Evolutionary conservation across 2,113 vertebrate species (phyloP).

Genomic region (Lycocorax pyrrhopterus): DNA sequence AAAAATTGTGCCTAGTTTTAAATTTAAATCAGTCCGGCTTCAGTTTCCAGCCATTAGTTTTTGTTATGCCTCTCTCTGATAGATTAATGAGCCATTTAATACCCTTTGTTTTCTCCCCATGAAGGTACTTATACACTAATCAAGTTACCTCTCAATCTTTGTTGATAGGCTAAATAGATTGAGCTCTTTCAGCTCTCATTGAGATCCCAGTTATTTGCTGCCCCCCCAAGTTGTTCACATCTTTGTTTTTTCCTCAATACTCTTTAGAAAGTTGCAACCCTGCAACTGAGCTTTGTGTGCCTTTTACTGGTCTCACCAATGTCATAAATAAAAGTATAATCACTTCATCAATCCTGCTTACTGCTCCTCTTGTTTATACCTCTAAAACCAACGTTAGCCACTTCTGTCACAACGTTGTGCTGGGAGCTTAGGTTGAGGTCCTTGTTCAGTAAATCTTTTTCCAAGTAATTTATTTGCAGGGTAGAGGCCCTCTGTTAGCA

Average conservation of each 20-base stretch:
- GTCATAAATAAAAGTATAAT: conserved; percentile 44
- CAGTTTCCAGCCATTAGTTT: conserved; percentile 44
- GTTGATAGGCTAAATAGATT: conserved; percentile 34
- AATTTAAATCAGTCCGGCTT: conserved; percentile 37
- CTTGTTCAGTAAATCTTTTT: conserved; percentile 17
- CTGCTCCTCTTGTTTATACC: conserved; percentile 3
- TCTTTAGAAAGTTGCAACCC: background rate
- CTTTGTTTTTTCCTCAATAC: background rate
- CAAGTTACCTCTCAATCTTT: conserved; percentile 43
- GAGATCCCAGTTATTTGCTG: background rate
- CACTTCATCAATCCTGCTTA: conserved; percentile 39
- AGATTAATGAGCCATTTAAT: conserved; percentile 62
- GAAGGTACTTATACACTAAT: conserved; percentile 57
- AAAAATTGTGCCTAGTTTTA: background rate
- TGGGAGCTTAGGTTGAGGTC: background rate
- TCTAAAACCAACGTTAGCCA: conserved; percentile 6
- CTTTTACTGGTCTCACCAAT: background rate
- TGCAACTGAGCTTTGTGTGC: background rate
- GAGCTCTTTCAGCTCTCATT: background rate
- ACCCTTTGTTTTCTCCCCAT: conserved; percentile 37
- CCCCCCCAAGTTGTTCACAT: background rate
- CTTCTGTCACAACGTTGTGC: conserved; percentile 15
- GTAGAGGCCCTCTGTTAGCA: background rate
- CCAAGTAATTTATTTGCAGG: background rate
- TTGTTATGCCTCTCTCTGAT: conserved; percentile 37